These are phyloP conservation scores for Coptodon bakossiorum DNA, from an alignment of 2,113 vertebrate species.

Conservation along the genomic window DNA sequence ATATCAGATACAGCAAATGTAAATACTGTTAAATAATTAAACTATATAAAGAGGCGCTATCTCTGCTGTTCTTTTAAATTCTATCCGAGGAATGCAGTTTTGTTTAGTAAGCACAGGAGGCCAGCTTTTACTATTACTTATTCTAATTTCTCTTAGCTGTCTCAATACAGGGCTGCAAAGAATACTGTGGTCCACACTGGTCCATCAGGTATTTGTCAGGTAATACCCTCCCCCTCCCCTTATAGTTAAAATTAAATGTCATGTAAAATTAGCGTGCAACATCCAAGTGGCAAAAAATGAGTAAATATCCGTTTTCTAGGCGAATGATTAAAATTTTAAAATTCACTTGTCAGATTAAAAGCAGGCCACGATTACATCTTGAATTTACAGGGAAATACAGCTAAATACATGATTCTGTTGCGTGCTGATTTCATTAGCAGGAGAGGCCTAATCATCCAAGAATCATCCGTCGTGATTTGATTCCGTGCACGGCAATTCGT, in stretches of 20 bases:
- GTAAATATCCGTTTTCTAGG: neutral
- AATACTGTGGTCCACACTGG: neutral
- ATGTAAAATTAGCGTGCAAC: neutral
- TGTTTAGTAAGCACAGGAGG: neutral
- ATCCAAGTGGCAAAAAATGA: neutral
- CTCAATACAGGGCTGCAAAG: neutral
- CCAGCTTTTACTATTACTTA: neutral
- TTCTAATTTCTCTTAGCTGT: neutral
- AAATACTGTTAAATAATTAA: neutral
- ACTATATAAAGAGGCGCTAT: neutral
- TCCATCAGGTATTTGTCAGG: neutral
- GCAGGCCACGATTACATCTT: neutral
- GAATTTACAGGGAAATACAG: slow-evolving; percentile 24
- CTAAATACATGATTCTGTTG: neutral
- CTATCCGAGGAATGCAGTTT: neutral
- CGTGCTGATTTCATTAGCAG: slow-evolving; percentile 15
- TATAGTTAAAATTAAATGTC: neutral
- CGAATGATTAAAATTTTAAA: neutral
- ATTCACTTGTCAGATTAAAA: neutral
- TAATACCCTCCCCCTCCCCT: neutral
- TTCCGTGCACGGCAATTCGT: slow-evolving; percentile 10
- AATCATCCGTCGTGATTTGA: slow-evolving; percentile 35
- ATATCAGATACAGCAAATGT: neutral
- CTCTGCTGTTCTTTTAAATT: neutral
- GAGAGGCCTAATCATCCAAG: slow-evolving; percentile 14